These are phyloP conservation scores for Arnoldichthys spilopterus DNA, from an alignment of 2,797 vertebrate species.

Conservation along the genomic window DNA sequence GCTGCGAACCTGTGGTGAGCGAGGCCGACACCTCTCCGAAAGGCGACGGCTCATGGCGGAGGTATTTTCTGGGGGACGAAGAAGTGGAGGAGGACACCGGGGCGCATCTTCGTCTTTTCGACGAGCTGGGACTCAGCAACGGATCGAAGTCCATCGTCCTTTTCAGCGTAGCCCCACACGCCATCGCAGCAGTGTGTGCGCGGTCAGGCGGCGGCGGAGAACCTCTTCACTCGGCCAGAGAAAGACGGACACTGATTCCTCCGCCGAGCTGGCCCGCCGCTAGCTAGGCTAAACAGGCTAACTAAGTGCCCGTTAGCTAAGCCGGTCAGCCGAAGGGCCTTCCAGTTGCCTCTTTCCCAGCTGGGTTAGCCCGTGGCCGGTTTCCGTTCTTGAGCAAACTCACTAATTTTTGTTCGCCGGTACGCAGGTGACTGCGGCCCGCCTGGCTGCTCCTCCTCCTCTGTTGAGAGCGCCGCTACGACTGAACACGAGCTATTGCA, in stretches of 20 bases:
- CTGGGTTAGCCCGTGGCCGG: not conserved
- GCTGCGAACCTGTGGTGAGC: conserved; percentile 73
- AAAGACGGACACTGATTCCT: not conserved
- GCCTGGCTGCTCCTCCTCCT: not conserved
- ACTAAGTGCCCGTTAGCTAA: conserved; percentile 19
- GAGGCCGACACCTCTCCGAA: conserved; percentile 91
- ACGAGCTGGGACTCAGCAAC: conserved; percentile 88
- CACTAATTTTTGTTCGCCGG: not conserved
- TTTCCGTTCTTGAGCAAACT: not conserved
- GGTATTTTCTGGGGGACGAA: conserved; percentile 88
- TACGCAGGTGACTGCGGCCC: too few relatives aligned
- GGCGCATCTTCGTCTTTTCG: conserved; percentile 91
- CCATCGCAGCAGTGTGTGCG: conserved; percentile 75
- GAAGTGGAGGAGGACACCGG: conserved; percentile 81
- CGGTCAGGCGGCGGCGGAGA: not conserved
- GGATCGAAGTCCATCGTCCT: conserved; percentile 98
- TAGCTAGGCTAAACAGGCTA: not conserved
- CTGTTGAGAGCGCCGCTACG: not conserved
- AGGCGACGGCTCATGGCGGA: conserved; percentile 92
- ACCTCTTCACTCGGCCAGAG: not conserved
- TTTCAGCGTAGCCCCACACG: conserved; percentile 96
- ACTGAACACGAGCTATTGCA: not conserved
- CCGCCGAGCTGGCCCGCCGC: conserved; percentile 21
- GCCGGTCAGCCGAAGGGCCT: conserved; percentile 14
- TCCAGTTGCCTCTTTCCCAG: not conserved